Base-by-base conservation (phyloP, 2,888 invertebrate species). In the Petrophora chlorosata region DNA sequence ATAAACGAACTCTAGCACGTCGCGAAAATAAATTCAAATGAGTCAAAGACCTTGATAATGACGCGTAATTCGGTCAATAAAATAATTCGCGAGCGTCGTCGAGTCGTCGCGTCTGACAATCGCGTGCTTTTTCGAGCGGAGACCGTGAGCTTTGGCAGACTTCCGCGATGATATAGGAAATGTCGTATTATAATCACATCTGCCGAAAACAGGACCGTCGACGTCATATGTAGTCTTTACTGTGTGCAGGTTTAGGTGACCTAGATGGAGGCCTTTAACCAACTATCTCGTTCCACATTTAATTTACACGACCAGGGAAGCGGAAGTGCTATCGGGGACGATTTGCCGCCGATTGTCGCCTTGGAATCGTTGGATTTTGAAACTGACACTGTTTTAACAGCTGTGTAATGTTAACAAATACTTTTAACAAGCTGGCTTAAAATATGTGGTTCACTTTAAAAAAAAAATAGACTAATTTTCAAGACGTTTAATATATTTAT, bases 21-120 rank as follows among this genome's bases (percentile, higher is more conserved):
- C 67, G 68, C 72, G 61, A 73, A 84, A 84, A 84, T 79, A 79
- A 78, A 79, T 74, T 63, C 60, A 60, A 71, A 70, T 76, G 76
- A 76, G 85, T 84, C 81, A 85, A 82, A 79, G 83, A 85, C 86
- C 87, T 88, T 87, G 86, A 86, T 85, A 79, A 67, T 81, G 79
- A 73, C 73, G 76, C 66, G 65, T 73, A 67, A 77, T 78, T 73
- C 60, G 73, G 70, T 65, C 68, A 75, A 81, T 79, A 75, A 79
- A 75, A 73, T 73, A 70, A 79, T 80, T 79, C 68, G 79, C 78
- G 70, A 66, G 59, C 9, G 10, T 10, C 9, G 10, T 10, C 58
- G 53, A 46, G 36, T 48, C 62, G 68, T 62, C 60, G 61, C 63
- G 60, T 57, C 60, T 56, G 53, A 42, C 23, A 33, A 38, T 53